A percentile compares a stretch with the other conserved stretches of the same genome.
phyloP scores from a whole-genome alignment of 2,888 invertebrate genomes.

The Stenchaetothrips biformis region DNA sequence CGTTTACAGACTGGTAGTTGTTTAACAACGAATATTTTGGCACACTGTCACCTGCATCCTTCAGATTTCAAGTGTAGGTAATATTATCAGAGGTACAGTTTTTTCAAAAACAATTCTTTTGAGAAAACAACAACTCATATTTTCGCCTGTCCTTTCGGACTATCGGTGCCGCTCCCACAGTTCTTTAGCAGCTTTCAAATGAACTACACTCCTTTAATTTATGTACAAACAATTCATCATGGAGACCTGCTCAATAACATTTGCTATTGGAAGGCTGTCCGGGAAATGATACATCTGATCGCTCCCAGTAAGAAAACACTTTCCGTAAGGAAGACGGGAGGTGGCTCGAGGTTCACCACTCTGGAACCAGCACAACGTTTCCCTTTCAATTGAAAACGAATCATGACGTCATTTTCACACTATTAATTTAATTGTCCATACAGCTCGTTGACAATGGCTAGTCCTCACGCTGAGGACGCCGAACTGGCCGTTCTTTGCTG shows the following conservation, averaged over 20 bases:
- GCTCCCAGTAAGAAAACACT: background rate
- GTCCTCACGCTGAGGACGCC: too few relatives aligned
- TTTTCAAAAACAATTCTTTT: background rate
- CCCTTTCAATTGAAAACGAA: background rate
- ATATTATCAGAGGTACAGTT: background rate
- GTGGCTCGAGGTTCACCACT: too few relatives aligned
- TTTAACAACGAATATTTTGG: background rate
- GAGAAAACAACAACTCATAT: background rate
- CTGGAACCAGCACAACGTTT: too few relatives aligned
- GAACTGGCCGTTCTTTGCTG: too few relatives aligned
- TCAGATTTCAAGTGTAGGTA: background rate
- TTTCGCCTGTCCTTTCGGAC: background rate
- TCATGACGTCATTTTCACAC: conserved; percentile 37
- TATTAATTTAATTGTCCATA: conserved; percentile 32
- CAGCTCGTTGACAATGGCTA: background rate
- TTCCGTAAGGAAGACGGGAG: background rate
- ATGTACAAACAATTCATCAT: conserved; percentile 4
- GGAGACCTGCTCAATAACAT: conserved; percentile 1
- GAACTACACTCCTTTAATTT: background rate
- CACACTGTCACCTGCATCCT: background rate
- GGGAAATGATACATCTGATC: background rate
- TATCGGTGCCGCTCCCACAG: background rate
- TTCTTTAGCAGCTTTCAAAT: background rate
- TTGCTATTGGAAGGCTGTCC: background rate
- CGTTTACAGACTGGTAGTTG: background rate